Evolutionary conservation across 2,888 invertebrate species (phyloP).

Genomic region (Folsomia candida): DNA sequence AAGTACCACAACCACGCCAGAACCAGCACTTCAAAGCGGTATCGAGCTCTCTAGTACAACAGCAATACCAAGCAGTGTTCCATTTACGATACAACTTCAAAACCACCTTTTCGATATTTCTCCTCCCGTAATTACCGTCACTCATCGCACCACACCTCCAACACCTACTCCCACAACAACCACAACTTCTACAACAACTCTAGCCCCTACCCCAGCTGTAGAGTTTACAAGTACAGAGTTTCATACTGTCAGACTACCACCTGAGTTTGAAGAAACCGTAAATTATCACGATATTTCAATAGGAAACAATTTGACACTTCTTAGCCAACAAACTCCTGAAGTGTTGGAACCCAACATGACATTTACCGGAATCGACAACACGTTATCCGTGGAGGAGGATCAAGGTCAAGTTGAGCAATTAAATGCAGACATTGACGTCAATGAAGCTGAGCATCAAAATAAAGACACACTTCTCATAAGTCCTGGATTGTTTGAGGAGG

Average conservation of each 20-base stretch:
- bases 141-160: neutral
- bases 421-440: neutral
- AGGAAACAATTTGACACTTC: too few species aligned
- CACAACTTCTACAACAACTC: neutral
- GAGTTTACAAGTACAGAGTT: neutral
- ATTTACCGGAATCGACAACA: neutral
- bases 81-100: neutral
- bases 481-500: neutral
- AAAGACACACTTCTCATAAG: neutral
- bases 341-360: too few species aligned
- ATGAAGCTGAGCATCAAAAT: conserved; percentile 6
- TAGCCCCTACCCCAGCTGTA: conserved; percentile 1
- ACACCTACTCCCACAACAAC: neutral
- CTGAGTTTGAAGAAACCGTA: too few species aligned
- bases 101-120: too few species aligned
- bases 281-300: too few species aligned
- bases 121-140: too few species aligned
- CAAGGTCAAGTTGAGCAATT: neutral
- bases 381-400: neutral
- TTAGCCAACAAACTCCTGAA: too few species aligned
- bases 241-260: too few species aligned
- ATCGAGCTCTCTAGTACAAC: neutral
- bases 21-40: too few species aligned
- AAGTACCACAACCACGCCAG: neutral
- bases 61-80: neutral